A percentile compares a stretch with the other conserved stretches of the same genome.
Evolutionary conservation across 2,113 vertebrate genomes (phyloP).

Genomic region (Oncorhynchus mykiss): DNA sequence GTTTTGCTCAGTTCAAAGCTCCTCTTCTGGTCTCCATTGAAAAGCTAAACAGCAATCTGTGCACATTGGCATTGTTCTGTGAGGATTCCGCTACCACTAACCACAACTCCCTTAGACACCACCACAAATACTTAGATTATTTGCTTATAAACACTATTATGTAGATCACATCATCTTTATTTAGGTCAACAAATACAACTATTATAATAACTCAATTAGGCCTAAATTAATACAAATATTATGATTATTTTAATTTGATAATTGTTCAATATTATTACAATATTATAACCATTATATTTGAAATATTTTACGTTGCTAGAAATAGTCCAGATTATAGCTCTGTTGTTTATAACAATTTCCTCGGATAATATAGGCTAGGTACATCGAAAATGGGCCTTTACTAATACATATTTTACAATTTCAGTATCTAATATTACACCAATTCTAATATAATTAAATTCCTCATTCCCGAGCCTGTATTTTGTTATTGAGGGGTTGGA

Average conservation of each 20-base stretch:
- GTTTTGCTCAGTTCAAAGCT: constrained; percentile 21
- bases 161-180: neutral
- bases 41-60: constrained; percentile 4
- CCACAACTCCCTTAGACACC: neutral
- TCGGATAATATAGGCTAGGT: too few species aligned
- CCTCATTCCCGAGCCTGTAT: neutral
- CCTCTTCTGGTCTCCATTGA: neutral
- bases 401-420: neutral
- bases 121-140: neutral
- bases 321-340: too few species aligned
- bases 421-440: neutral
- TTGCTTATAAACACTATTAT: neutral
- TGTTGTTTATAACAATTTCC: too few species aligned
- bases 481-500: neutral
- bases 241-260: too few species aligned
- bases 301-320: too few species aligned
- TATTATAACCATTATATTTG: too few species aligned
- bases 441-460: neutral
- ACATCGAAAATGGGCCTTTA: too few species aligned
- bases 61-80: constrained; percentile 1
- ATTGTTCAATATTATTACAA: too few species aligned
- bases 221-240: neutral
- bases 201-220: neutral
- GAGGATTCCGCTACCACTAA: neutral
- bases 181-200: neutral